phyloP scores from a whole-genome alignment of 2,888 invertebrate genomes.

The Allophyes oxyacanthae region DNA sequence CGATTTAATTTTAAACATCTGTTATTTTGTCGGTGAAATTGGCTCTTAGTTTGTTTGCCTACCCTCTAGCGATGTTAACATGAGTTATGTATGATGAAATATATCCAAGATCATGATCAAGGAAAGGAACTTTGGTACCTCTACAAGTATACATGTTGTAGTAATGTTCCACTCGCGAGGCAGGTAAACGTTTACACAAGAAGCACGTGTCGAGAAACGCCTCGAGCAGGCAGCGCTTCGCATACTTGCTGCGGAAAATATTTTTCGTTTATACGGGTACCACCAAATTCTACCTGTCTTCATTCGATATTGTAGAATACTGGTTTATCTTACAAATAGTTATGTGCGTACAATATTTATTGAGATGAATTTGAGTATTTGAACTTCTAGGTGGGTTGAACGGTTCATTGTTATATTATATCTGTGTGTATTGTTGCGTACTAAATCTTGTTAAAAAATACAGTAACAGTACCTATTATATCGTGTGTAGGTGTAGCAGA shows the following conservation, averaged over 20 bases:
- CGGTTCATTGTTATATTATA: constrained; percentile 12
- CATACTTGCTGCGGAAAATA: not conserved
- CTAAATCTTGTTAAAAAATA: constrained; percentile 3
- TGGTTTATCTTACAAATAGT: constrained; percentile 1
- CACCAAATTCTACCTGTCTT: not conserved
- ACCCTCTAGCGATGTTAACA: no score
- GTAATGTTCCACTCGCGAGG: not conserved
- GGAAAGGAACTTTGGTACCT: no score
- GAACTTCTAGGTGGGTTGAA: constrained; percentile 35
- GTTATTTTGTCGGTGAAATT: no score
- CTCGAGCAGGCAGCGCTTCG: constrained; percentile 29
- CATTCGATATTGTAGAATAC: not conserved
- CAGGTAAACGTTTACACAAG: constrained; percentile 57
- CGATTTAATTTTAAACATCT: no score
- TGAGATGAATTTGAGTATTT: constrained; percentile 21
- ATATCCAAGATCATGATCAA: not conserved
- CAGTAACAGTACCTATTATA: constrained; percentile 1
- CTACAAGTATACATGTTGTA: no score
- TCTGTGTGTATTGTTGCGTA: constrained; percentile 13
- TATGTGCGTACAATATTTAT: constrained; percentile 9
- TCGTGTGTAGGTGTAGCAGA: not conserved
- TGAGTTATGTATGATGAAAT: not conserved
- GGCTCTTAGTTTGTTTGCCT: no score
- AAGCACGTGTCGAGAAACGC: constrained; percentile 62
- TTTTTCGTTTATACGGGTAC: not conserved